Evolutionary conservation across 2,888 invertebrate genomes (phyloP).

Genomic region (Cataglyphis cursor): DNA sequence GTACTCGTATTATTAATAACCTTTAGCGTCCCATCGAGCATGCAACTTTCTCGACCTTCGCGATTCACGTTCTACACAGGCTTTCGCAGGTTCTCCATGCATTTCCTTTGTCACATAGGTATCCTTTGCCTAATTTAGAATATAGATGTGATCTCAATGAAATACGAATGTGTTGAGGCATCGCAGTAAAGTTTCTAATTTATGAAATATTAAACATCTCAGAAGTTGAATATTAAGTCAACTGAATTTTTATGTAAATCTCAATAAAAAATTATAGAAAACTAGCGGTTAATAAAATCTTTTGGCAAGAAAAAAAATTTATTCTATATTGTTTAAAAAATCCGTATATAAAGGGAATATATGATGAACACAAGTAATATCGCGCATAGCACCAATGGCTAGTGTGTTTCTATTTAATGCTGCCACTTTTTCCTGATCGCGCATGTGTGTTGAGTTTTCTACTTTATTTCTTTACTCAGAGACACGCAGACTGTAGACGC

Average conservation of each 20-base stretch:
- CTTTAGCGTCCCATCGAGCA: slow-evolving; percentile 60
- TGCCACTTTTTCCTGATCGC: slow-evolving; percentile 40
- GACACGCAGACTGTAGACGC: slow-evolving; percentile 77
- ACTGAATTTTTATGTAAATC: background rate
- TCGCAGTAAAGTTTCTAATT: background rate
- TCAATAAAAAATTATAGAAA: background rate
- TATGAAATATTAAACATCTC: background rate
- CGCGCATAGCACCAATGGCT: slow-evolving; percentile 36
- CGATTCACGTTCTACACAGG: slow-evolving; percentile 46
- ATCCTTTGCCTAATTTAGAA: slow-evolving; percentile 44
- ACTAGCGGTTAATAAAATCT: background rate
- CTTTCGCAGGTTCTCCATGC: slow-evolving; percentile 8
- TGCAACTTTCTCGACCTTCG: slow-evolving; percentile 60
- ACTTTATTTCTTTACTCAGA: slow-evolving; percentile 49
- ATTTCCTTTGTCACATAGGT: slow-evolving; percentile 34
- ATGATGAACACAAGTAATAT: background rate
- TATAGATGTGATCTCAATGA: slow-evolving; percentile 22
- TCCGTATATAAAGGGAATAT: background rate
- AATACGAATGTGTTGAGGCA: background rate
- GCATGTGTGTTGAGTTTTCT: slow-evolving; percentile 60
- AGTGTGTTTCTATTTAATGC: slow-evolving; percentile 57
- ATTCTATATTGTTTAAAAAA: background rate
- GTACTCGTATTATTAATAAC: slow-evolving; percentile 58
- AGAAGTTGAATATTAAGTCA: background rate
- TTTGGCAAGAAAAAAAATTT: background rate